Conservation (phyloP, 2,888 invertebrate species). For the Fragum whitleyi region DNA sequence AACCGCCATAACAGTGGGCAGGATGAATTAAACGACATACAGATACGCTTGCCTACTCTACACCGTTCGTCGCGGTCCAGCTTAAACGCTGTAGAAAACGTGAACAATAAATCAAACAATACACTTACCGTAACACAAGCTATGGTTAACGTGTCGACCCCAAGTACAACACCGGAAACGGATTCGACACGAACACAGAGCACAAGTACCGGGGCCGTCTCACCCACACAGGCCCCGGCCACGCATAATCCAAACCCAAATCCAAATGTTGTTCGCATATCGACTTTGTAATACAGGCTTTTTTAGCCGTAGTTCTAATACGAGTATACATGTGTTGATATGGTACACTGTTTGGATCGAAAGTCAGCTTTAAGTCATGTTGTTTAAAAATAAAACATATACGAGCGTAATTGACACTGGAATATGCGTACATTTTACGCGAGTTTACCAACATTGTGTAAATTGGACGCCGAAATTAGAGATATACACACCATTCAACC, state of each 20-base stretch:
- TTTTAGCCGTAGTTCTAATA: slow-evolving; percentile 15
- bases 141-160: slow-evolving; percentile 77
- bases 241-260: slow-evolving; percentile 61
- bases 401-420: too few relatives aligned
- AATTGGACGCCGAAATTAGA: too few relatives aligned
- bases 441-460: too few relatives aligned
- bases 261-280: slow-evolving; percentile 76
- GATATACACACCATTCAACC: too few relatives aligned
- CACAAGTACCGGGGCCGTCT: slow-evolving; percentile 72
- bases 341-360: too few relatives aligned
- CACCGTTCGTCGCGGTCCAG: slow-evolving; percentile 79
- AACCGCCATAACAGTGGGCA: slow-evolving; percentile 67
- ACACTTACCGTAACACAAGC: slow-evolving; percentile 80
- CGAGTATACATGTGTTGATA: slow-evolving; percentile 19
- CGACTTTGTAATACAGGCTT: slow-evolving; percentile 73
- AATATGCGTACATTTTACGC: too few relatives aligned
- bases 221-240: slow-evolving; percentile 58
- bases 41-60: slow-evolving; percentile 78
- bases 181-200: slow-evolving; percentile 76
- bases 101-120: slow-evolving; percentile 76
- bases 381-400: too few relatives aligned
- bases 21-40: slow-evolving; percentile 82
- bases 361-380: too few relatives aligned
- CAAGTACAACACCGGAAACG: slow-evolving; percentile 79
- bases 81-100: slow-evolving; percentile 72